phyloP scores from a whole-genome alignment of 2,113 vertebrate species.

The Maccullochella peelii region DNA sequence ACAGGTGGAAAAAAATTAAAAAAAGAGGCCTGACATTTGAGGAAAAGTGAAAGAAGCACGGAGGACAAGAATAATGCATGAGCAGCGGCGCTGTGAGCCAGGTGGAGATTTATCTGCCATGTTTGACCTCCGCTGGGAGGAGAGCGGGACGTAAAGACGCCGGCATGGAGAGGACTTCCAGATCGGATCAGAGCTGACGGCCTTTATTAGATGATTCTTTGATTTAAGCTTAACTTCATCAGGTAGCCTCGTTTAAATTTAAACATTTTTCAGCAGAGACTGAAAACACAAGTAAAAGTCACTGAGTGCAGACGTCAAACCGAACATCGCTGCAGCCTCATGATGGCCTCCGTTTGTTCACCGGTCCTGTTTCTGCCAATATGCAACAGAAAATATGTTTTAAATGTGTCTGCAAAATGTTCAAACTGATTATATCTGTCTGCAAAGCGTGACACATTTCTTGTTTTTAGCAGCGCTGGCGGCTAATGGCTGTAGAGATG shows the following conservation, averaged over 20 bases:
- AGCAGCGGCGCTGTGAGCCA: conserved; percentile 24
- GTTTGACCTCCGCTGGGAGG: conserved; percentile 50
- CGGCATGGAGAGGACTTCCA: neutral
- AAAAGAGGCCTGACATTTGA: conserved; percentile 60
- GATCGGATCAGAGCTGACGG: neutral
- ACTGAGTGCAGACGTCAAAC: neutral
- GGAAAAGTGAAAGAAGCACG: conserved; percentile 19
- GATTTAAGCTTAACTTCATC: conserved; percentile 3
- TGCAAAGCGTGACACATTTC: neutral
- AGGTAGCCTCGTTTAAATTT: neutral
- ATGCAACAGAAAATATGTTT: too few species aligned
- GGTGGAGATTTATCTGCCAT: conserved; percentile 26
- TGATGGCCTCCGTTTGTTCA: neutral
- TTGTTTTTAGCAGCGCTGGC: neutral
- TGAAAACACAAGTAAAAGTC: neutral
- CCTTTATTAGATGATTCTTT: neutral
- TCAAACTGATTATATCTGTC: neutral
- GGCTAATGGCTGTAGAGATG: too few species aligned
- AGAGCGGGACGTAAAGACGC: neutral
- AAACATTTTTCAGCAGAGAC: neutral
- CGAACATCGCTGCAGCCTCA: neutral
- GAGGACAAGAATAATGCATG: conserved; percentile 63
- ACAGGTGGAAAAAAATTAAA: neutral
- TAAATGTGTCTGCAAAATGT: neutral
- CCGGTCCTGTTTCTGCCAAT: too few species aligned